phyloP scores from a whole-genome alignment of 2,113 vertebrate species.

The Macrotis lagotis region DNA sequence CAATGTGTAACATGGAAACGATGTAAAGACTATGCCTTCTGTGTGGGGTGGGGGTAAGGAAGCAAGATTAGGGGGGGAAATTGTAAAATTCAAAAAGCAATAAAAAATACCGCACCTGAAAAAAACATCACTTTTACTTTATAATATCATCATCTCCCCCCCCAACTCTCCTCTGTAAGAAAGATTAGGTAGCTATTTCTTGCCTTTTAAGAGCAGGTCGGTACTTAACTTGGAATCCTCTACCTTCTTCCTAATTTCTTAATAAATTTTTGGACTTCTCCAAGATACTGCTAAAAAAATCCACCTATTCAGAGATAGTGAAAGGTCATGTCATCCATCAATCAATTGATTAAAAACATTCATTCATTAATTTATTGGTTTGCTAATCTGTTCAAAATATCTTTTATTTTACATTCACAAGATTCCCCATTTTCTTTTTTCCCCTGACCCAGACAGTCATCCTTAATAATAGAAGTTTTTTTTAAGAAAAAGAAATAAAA shows the following conservation, averaged over 20 bases:
- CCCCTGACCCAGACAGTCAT: background rate
- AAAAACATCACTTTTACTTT: constrained; percentile 1
- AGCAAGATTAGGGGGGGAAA: too few relatives aligned
- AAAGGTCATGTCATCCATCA: constrained; percentile 4
- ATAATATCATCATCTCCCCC: background rate
- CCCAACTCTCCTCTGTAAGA: background rate
- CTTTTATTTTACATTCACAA: background rate
- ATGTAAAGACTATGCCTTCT: too few relatives aligned
- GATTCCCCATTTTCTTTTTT: background rate
- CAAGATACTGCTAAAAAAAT: constrained; percentile 60
- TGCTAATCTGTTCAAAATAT: background rate
- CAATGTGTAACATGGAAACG: too few relatives aligned
- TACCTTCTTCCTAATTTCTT: constrained; percentile 38
- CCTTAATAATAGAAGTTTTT: background rate
- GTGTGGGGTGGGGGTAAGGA: too few relatives aligned
- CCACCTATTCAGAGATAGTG: constrained; percentile 4
- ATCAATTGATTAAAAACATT: constrained; percentile 1
- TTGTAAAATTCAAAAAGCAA: too few relatives aligned
- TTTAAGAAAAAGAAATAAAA: background rate
- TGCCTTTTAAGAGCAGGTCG: background rate
- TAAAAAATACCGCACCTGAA: too few relatives aligned
- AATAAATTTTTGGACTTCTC: constrained; percentile 48
- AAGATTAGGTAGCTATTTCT: background rate
- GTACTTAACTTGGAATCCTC: constrained; percentile 9
- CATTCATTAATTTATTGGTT: background rate